Evolutionary conservation across 64 coral and sea anemone species (phyloP).

Genomic region (Porites lutea): DNA sequence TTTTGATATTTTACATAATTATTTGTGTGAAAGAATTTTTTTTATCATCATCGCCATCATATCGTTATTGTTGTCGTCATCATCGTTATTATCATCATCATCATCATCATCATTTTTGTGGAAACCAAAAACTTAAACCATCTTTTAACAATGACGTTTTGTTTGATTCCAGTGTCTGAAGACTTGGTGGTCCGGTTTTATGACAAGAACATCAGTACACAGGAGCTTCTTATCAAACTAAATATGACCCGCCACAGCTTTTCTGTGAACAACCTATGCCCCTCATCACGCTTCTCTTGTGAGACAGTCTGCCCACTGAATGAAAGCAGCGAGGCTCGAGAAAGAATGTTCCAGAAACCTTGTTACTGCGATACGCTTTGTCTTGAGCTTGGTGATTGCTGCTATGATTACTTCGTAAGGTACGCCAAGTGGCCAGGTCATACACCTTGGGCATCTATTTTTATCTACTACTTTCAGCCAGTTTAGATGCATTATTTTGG

Average conservation of each 20-base stretch:
- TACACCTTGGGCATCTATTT: too few relatives aligned
- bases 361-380: conserved; percentile 40
- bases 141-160: too few relatives aligned
- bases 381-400: conserved; percentile 24
- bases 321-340: background rate
- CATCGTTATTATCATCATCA: too few relatives aligned
- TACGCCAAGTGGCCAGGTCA: background rate
- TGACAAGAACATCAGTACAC: background rate
- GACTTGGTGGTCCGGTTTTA: background rate
- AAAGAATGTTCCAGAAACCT: background rate
- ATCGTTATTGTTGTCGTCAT: too few relatives aligned
- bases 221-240: background rate
- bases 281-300: background rate
- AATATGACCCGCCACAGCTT: background rate
- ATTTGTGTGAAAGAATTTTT: too few relatives aligned
- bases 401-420: conserved; percentile 19
- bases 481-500: too few relatives aligned
- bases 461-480: too few relatives aligned
- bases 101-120: too few relatives aligned
- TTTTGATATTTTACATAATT: too few relatives aligned
- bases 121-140: too few relatives aligned
- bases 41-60: too few relatives aligned
- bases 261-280: conserved; percentile 16
- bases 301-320: background rate
- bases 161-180: background rate